Evolutionary conservation across 1,140 invertebrate genomes (phyloP), one percentile per base, ranked within the genome.

Genomic region (Platyscapa corneri): DNA sequence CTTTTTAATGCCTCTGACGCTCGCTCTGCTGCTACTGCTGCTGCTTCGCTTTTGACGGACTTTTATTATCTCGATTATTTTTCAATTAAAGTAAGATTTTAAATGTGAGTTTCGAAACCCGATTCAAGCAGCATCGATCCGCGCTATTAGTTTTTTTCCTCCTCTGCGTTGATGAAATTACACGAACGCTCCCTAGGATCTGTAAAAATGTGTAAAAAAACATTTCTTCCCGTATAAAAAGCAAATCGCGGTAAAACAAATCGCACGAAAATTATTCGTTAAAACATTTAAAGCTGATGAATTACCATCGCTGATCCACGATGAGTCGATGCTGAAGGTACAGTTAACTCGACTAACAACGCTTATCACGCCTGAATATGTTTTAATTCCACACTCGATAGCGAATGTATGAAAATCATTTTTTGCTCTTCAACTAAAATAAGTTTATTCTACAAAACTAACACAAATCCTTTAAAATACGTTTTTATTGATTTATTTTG

Each of bases 1-100:
- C 65, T 79, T 79, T 64, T 79, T 42, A 39, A 64, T 39, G 53
- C 77, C 56, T 56, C 49, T 18, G 30, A 53, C 20, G 10, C 65
- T 34, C 65, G 32, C 65, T 5, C 12, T 5, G 5, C 12, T 12
- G 42, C 42, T 46, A 46, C 42, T 12, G 42, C 12, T 5, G 5
- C 12, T 12, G 42, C 42, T 46, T 46, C 42, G 12, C 12, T 46
- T 12, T 12, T 12, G 12, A 46, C 42, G 42, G 42, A 1, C 67
- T 39, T 37, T 72, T 39, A 72, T 72, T 30, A 39, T 72, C 16
- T 39, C 20, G 5, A 42, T 8, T 42, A 42, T 74, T 74, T 74
- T 74, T 42, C 37, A 18, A 74, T 32, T 74, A 42, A 74, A 74
- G n/a, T n/a, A 14, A 42, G 37, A 14, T 14, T 74, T 74, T 42